These are phyloP conservation scores for Lypha dubia DNA, from an alignment of 2,888 invertebrate genomes.

Conservation along the genomic window DNA sequence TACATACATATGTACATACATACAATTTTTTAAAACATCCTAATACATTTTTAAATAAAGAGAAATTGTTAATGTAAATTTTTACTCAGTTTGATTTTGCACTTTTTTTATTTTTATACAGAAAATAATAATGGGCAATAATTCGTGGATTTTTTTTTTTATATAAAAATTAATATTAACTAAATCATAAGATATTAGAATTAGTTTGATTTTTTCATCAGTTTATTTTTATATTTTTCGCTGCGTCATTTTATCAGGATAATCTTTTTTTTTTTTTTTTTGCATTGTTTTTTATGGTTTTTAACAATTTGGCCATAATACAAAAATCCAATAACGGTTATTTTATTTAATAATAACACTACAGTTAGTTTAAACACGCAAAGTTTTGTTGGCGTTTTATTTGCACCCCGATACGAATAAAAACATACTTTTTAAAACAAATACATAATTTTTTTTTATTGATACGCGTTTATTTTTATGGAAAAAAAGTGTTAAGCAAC, in stretches of 20 bases:
- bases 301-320: constrained; percentile 1
- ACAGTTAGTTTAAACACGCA: constrained; percentile 28
- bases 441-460: constrained; percentile 11
- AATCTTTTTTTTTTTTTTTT: constrained; percentile 1
- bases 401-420: neutral
- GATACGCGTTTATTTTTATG: constrained; percentile 34
- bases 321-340: neutral
- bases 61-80: too few relatives aligned
- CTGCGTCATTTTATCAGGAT: constrained; percentile 33
- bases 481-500: neutral
- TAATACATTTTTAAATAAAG: too few relatives aligned
- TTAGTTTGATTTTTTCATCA: neutral
- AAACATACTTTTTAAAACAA: too few relatives aligned
- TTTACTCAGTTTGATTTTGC: too few relatives aligned
- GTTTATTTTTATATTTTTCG: constrained; percentile 2
- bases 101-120: too few relatives aligned
- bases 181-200: neutral
- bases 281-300: neutral
- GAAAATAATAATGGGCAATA: too few relatives aligned
- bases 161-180: neutral
- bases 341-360: constrained; percentile 27
- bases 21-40: too few relatives aligned
- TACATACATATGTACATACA: too few relatives aligned
- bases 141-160: too few relatives aligned
- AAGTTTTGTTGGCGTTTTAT: constrained; percentile 11